Conservation (phyloP, 1,140 invertebrate genomes). For the Atopsyche davidsoni region DNA sequence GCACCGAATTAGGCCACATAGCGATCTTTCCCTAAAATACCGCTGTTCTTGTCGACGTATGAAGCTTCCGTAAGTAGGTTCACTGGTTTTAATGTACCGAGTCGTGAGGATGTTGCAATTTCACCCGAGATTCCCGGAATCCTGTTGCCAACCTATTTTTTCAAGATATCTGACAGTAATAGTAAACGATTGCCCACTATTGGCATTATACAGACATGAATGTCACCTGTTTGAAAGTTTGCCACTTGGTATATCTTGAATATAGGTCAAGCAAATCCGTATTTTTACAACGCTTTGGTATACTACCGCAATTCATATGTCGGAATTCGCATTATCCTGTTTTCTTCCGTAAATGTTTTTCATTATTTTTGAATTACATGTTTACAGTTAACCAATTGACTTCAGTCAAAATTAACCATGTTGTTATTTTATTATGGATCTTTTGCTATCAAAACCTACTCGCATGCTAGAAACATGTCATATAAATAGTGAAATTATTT, state of each 20-base stretch:
- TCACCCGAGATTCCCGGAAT: slow-evolving; percentile 5
- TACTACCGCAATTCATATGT: slow-evolving; percentile 12
- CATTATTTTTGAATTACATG: slow-evolving; percentile 5
- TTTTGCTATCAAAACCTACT: too few relatives aligned
- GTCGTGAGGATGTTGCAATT: neutral
- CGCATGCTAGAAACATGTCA: too few relatives aligned
- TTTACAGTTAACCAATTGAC: neutral
- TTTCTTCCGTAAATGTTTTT: slow-evolving; percentile 5
- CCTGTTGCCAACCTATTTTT: neutral
- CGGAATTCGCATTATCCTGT: neutral
- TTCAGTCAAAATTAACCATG: neutral
- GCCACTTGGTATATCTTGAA: slow-evolving; percentile 21
- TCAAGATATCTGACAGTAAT: slow-evolving; percentile 15
- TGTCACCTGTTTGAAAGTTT: slow-evolving; percentile 26
- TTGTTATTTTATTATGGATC: too few relatives aligned
- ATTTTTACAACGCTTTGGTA: slow-evolving; percentile 18
- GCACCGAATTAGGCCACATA: slow-evolving; percentile 52
- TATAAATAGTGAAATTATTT: too few relatives aligned
- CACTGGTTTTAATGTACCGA: slow-evolving; percentile 4
- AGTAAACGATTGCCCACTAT: slow-evolving; percentile 13
- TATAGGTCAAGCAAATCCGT: slow-evolving; percentile 25
- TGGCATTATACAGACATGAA: slow-evolving; percentile 21
- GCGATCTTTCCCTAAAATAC: slow-evolving; percentile 53
- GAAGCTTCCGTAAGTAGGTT: slow-evolving; percentile 37
- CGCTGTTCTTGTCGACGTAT: slow-evolving; percentile 52